Percentiles rank a stretch among this genome's conserved stretches.
These are phyloP conservation scores for Tachycineta bicolor DNA, from an alignment of 2,113 vertebrate genomes.

Conservation along the genomic window DNA sequence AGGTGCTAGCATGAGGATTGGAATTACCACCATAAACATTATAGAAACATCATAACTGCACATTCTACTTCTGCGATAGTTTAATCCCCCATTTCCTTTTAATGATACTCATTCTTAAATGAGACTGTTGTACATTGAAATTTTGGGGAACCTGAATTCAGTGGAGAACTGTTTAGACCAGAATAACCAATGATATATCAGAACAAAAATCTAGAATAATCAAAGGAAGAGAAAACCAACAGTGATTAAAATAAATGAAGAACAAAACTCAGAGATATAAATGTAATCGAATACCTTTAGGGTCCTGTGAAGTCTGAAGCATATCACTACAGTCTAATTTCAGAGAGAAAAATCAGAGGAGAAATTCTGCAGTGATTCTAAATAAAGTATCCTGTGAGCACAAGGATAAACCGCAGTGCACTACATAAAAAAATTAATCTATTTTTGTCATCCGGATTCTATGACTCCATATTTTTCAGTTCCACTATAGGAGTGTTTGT, in stretches of 20 bases:
- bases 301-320: neutral
- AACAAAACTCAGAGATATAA: neutral
- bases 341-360: constrained; percentile 2
- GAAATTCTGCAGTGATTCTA: constrained; percentile 31
- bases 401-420: neutral
- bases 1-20: neutral
- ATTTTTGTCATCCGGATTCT: constrained; percentile 6
- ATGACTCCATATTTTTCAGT: neutral
- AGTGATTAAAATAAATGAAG: constrained; percentile 24
- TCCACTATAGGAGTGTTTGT: neutral
- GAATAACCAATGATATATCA: neutral
- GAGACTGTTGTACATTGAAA: neutral
- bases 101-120: neutral
- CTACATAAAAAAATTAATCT: constrained; percentile 12
- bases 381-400: constrained; percentile 20
- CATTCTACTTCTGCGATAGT: neutral
- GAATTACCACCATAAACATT: neutral
- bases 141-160: constrained; percentile 5
- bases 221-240: neutral
- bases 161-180: neutral
- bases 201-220: neutral
- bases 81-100: neutral
- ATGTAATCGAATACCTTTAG: constrained; percentile 46
- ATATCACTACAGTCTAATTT: constrained; percentile 1
- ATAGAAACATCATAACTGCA: neutral